Conservation (phyloP, 2,888 invertebrate species). For the Epicampocera succincta region DNA sequence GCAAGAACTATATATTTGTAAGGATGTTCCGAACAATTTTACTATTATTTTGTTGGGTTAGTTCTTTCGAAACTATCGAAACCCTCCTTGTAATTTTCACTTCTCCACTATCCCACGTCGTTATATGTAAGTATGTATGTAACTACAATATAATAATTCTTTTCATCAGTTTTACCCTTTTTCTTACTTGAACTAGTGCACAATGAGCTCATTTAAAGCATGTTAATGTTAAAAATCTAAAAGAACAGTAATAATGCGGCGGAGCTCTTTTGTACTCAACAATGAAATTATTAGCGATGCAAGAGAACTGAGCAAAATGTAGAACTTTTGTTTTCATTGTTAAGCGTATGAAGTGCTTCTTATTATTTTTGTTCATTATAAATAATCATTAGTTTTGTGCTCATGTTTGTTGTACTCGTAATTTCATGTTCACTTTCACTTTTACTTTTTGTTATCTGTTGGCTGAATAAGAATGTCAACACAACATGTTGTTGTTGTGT, state of each 20-base stretch:
- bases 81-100: no score
- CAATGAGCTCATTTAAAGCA: slow-evolving; percentile 41
- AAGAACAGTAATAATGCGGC: slow-evolving; percentile 40
- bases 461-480: slow-evolving; percentile 37
- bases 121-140: no score
- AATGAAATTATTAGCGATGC: slow-evolving; percentile 45
- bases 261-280: slow-evolving; percentile 31
- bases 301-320: slow-evolving; percentile 34
- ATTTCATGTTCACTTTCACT: slow-evolving; percentile 66
- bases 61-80: no score
- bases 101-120: no score
- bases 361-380: slow-evolving; percentile 44
- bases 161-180: neutral
- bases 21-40: no score
- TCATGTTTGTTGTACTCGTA: slow-evolving; percentile 36
- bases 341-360: slow-evolving; percentile 42
- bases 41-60: no score
- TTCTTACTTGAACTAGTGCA: slow-evolving; percentile 37
- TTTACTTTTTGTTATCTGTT: slow-evolving; percentile 53
- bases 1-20: no score
- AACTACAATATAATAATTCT: no score
- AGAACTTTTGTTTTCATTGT: slow-evolving; percentile 53
- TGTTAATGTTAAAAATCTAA: slow-evolving; percentile 37
- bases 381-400: slow-evolving; percentile 39
- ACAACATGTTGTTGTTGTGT: no score